A percentile compares a stretch with the other conserved stretches of the same genome.
These are phyloP conservation scores for Aspidoscelis tigris DNA, from an alignment of 2,113 vertebrate genomes.

Conservation along the genomic window DNA sequence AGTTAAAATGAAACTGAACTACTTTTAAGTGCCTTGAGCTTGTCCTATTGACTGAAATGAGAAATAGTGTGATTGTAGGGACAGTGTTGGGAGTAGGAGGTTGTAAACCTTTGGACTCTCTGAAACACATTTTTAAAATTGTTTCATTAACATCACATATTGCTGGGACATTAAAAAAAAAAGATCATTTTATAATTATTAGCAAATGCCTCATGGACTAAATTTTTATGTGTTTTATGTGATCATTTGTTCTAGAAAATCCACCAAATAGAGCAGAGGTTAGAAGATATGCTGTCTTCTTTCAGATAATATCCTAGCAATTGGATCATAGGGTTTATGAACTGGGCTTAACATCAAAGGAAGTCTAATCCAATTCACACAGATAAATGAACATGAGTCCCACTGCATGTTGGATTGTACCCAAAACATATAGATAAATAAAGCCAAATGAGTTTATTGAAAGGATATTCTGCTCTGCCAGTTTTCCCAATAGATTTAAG, in stretches of 20 bases:
- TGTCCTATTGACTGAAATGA: no score
- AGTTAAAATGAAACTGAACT: no score
- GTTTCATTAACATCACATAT: neutral
- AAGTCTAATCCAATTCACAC: neutral
- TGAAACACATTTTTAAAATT: neutral
- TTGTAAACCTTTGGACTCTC: no score
- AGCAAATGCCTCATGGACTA: neutral
- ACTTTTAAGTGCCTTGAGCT: no score
- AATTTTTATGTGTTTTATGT: neutral
- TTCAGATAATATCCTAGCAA: neutral
- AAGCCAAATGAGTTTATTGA: neutral
- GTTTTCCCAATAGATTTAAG: conserved; percentile 42
- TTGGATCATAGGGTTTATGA: neutral
- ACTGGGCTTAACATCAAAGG: neutral
- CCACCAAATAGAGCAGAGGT: neutral
- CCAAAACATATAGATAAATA: neutral
- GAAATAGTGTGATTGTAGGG: no score
- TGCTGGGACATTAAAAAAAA: neutral
- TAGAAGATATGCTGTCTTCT: neutral
- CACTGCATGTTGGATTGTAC: neutral
- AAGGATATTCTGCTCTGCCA: conserved; percentile 18
- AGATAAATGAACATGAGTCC: neutral
- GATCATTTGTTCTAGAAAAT: neutral
- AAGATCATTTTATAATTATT: neutral
- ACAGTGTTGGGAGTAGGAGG: no score